phyloP scores from a whole-genome alignment of 2,797 vertebrate species.

The Apogon hyalosoma region DNA sequence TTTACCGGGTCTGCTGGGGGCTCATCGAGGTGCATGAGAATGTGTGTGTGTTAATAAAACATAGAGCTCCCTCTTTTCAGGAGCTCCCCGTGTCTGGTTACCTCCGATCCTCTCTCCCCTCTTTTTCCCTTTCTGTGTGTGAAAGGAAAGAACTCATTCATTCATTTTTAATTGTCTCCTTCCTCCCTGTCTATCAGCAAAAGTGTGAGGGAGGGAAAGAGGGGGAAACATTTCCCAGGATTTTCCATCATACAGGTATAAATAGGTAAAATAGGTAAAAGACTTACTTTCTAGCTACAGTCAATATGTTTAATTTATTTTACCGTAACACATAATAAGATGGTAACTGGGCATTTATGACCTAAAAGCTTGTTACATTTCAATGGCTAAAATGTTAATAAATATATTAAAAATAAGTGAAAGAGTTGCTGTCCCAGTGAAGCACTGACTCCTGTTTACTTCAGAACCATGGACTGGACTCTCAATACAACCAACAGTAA shows the following conservation, averaged over 20 bases:
- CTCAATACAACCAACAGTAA: too few relatives aligned
- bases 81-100: constrained; percentile 77
- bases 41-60: constrained; percentile 81
- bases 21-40: constrained; percentile 39
- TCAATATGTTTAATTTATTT: too few relatives aligned
- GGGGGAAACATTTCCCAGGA: constrained; percentile 33
- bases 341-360: too few relatives aligned
- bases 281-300: not conserved
- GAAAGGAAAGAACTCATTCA: constrained; percentile 84
- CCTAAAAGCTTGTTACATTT: too few relatives aligned
- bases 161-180: constrained; percentile 84
- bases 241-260: not conserved
- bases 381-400: too few relatives aligned
- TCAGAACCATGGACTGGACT: too few relatives aligned
- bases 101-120: constrained; percentile 60
- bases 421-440: too few relatives aligned
- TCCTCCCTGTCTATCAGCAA: constrained; percentile 49
- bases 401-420: too few relatives aligned
- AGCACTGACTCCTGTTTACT: too few relatives aligned
- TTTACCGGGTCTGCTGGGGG: constrained; percentile 54
- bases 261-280: too few relatives aligned
- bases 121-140: constrained; percentile 71
- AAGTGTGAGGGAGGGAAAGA: constrained; percentile 29
- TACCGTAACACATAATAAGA: too few relatives aligned
- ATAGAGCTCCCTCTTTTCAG: constrained; percentile 64